Base-by-base conservation (phyloP, 2,113 vertebrate species). In the Lamprotornis superbus region DNA sequence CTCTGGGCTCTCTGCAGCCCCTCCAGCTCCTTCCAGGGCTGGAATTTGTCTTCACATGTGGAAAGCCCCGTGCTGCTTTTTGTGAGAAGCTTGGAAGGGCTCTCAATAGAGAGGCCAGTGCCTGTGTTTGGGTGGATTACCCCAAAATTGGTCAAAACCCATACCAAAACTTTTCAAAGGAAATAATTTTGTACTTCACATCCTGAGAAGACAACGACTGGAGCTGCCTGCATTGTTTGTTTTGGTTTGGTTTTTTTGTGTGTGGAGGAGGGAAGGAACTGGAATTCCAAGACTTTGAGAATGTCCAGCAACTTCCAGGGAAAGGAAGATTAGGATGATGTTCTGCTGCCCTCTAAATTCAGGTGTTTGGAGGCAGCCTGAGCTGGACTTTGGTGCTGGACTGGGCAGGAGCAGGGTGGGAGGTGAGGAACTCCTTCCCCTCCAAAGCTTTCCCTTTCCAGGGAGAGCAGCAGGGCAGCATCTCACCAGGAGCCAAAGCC, bases 11-110 rank as follows among this genome's bases (percentile, higher is more conserved):
- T 13, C 65, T 52, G 1, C 57, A 83, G 28, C 33, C 39, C 13
- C 22, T 47, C 9, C 18, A 56, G 2, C 0, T 64, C 23, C 59
- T 23, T 0, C 59, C 67, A 1, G 21, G 3, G n/a, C 49, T 49
- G 60, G 33, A 33, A 85, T 60, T 68, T 16, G 0, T 44, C 39
- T 25, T 68, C n/a, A 18, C 2, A 1, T 31, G 23, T 11, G 31
- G 28, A 53, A 73, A 80, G 5, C 10, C n/a, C 20, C 28, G 7
- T 14, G n/a, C 13, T 80, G 49, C 35, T 19, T 49, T 57, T 56
- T 42, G 20, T 39, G 52, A 75, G 52, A 28, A 33, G 44, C 20
- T 73, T 57, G 49, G 31, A 42, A 71, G 10, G 11, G 18, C 27
- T 61, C 76, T 56, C 10, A 59, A 31, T 14, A 64, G 71, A 57